phyloP scores from a whole-genome alignment of 2,797 vertebrate species.

The Siniperca obscura region DNA sequence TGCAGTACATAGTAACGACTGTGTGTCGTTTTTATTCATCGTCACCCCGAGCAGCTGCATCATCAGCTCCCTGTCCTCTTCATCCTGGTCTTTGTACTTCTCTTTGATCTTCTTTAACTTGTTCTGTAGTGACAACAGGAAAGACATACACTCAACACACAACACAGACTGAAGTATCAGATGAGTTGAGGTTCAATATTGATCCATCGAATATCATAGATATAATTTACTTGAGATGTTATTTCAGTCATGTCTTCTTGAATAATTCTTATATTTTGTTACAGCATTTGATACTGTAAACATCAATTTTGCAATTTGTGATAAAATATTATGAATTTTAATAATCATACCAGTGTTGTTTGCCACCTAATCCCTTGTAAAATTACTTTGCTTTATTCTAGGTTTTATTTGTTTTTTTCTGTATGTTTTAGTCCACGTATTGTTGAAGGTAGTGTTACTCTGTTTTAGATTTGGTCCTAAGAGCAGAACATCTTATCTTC shows the following conservation, averaged over 20 bases:
- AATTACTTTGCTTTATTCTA: not conserved
- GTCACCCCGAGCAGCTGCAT: constrained; percentile 97
- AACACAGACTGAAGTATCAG: not conserved
- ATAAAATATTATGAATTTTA: not conserved
- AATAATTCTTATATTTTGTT: not conserved
- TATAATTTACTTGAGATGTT: too few species aligned
- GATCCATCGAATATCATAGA: not conserved
- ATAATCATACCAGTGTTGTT: not conserved
- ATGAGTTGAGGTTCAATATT: not conserved
- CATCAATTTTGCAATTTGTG: not conserved
- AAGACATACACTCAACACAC: constrained; percentile 26
- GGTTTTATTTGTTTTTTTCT: not conserved
- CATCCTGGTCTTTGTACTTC: constrained; percentile 99
- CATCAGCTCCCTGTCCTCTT: constrained; percentile 96
- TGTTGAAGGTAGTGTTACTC: not conserved
- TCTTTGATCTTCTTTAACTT: constrained; percentile 99
- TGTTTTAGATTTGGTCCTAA: not conserved
- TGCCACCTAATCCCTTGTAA: not conserved
- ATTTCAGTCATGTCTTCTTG: not conserved
- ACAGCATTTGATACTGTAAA: not conserved
- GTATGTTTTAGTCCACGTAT: not conserved
- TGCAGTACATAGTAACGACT: not conserved
- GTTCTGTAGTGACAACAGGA: constrained; percentile 84
- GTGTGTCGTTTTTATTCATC: not conserved
- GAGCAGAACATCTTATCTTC: constrained; percentile 5